Percentiles rank a stretch among this genome's conserved stretches.
Conservation (phyloP, 2,797 vertebrate genomes). For the Avahi laniger region DNA sequence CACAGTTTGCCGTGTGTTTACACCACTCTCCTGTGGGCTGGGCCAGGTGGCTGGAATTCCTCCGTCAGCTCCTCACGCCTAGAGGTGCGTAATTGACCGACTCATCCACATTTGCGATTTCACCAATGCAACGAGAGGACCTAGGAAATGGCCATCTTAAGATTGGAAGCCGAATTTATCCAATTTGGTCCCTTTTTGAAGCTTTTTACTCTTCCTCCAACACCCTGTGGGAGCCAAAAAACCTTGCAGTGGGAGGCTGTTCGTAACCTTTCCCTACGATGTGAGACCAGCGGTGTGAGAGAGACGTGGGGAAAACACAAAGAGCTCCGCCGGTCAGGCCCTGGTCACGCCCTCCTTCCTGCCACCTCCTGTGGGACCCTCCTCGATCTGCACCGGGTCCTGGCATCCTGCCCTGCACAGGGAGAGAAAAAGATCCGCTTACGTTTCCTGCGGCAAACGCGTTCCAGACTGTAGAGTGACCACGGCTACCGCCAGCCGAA, state of each 20-base stretch:
- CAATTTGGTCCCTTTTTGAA: not conserved
- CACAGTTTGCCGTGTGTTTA: accelerated
- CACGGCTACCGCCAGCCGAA: not conserved
- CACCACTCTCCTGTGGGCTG: accelerated
- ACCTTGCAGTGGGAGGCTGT: not conserved
- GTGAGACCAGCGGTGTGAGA: not conserved
- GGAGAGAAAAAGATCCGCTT: no score
- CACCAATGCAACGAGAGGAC: not conserved
- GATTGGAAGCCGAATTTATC: not conserved
- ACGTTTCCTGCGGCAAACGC: not conserved
- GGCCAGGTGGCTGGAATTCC: not conserved
- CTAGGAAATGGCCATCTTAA: accelerated
- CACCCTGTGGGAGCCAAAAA: not conserved
- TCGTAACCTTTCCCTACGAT: not conserved
- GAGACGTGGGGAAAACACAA: not conserved
- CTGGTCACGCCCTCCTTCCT: not conserved
- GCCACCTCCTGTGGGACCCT: no score
- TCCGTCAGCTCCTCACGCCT: not conserved
- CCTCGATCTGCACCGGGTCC: no score
- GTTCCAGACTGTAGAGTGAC: not conserved
- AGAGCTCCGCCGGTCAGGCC: no score
- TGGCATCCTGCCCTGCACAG: not conserved
- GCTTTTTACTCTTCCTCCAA: not conserved
- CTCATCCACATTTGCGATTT: not conserved
- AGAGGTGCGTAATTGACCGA: accelerated